Evolutionary conservation across 2,888 invertebrate genomes (phyloP).

Genomic region (Pseudococcus longispinus): DNA sequence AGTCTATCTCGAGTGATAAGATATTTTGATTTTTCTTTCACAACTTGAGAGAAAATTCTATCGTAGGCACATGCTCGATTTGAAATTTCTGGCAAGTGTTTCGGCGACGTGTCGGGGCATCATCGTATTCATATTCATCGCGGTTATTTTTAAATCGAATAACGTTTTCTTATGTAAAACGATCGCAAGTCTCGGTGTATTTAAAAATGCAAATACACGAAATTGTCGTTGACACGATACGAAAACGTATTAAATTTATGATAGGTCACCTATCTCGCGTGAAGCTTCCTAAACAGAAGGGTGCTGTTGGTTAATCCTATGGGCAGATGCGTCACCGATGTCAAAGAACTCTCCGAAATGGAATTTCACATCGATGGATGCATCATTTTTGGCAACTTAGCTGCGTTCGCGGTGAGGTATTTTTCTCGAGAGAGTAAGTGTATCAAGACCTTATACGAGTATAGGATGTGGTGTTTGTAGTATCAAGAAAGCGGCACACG

Average conservation of each 20-base stretch:
- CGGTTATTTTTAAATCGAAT: slow-evolving; percentile 29
- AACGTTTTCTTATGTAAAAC: not conserved
- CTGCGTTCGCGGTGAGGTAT: not conserved
- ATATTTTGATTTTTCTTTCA: not conserved
- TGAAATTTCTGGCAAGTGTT: slow-evolving; percentile 20
- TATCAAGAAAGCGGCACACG: slow-evolving; percentile 26
- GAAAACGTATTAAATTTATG: not conserved
- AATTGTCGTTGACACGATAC: not conserved
- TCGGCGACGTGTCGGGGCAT: not conserved
- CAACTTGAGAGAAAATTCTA: not conserved
- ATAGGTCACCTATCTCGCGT: not conserved
- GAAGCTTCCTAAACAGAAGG: not conserved
- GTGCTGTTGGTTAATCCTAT: not conserved
- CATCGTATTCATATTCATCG: not conserved
- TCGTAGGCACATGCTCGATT: not conserved
- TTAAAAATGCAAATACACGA: not conserved
- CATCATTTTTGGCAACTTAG: not conserved
- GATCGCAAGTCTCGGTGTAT: not conserved
- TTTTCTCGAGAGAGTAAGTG: not conserved
- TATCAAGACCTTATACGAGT: not conserved
- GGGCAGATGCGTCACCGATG: not conserved
- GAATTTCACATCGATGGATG: not conserved
- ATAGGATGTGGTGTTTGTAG: not conserved
- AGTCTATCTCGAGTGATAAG: too few relatives aligned
- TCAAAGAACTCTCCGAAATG: not conserved